Percentiles rank a stretch among this genome's conserved stretches.
Conservation (phyloP, 2,888 invertebrate genomes). For the Unio pictorum region DNA sequence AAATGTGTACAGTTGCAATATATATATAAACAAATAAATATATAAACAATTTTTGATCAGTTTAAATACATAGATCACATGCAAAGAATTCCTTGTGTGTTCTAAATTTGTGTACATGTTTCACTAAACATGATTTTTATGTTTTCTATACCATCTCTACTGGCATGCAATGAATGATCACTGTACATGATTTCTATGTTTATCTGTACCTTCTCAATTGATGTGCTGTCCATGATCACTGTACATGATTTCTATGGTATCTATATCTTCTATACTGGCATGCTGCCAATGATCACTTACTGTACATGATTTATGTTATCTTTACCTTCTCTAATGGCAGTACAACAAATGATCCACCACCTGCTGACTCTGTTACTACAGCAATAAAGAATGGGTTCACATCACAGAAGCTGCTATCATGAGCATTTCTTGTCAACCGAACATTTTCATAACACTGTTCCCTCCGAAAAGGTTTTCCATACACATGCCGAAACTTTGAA, state of each 20-base stretch:
- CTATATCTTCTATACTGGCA: neutral
- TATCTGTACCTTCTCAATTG: neutral
- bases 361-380: conserved; percentile 94
- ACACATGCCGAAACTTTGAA: conserved; percentile 98
- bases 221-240: too few relatives aligned
- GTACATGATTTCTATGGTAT: too few relatives aligned
- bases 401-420: conserved; percentile 98
- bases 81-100: too few relatives aligned
- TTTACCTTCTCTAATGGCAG: conserved; percentile 90
- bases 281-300: neutral
- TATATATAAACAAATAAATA: too few relatives aligned
- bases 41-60: too few relatives aligned
- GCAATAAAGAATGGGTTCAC: conserved; percentile 98
- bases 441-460: conserved; percentile 99
- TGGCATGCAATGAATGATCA: conserved; percentile 94
- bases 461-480: conserved; percentile 90
- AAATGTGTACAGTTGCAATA: too few relatives aligned
- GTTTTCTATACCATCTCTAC: conserved; percentile 83
- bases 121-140: too few relatives aligned
- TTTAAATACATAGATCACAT: too few relatives aligned
- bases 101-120: too few relatives aligned
- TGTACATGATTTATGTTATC: neutral
- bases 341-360: conserved; percentile 91
- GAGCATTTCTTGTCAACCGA: conserved; percentile 92
- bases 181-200: conserved; percentile 69